Conservation (phyloP, 2,797 vertebrate species). For the Tympanoctomys barrerae region DNA sequence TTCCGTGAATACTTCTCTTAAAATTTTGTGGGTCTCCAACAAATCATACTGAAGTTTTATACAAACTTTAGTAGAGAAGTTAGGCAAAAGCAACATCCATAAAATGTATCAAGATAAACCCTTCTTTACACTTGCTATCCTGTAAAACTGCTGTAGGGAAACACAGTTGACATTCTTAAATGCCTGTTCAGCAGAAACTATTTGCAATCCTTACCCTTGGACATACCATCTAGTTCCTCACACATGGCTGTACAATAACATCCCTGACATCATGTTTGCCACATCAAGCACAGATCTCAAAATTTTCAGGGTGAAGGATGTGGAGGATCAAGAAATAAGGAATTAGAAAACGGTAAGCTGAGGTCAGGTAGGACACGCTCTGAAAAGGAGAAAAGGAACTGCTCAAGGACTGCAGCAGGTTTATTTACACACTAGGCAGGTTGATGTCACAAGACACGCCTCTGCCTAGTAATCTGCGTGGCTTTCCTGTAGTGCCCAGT, state of each 20-base stretch:
- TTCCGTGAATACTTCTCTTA: slow-evolving; percentile 16
- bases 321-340: background rate
- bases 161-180: background rate
- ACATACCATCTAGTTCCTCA: background rate
- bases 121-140: background rate
- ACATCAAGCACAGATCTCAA: background rate
- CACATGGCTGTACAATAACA: background rate
- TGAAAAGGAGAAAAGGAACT: background rate
- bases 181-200: background rate
- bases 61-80: too few relatives aligned
- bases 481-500: background rate
- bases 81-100: background rate
- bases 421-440: background rate
- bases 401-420: background rate
- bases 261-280: background rate
- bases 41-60: background rate
- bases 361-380: background rate
- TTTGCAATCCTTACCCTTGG: background rate
- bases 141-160: background rate
- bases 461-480: background rate
- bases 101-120: slow-evolving; percentile 10
- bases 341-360: background rate
- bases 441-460: background rate
- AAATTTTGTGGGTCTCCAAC: background rate
- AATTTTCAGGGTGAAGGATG: background rate